Evolutionary conservation across 2,888 invertebrate genomes (phyloP).

Genomic region (Noctua comes): DNA sequence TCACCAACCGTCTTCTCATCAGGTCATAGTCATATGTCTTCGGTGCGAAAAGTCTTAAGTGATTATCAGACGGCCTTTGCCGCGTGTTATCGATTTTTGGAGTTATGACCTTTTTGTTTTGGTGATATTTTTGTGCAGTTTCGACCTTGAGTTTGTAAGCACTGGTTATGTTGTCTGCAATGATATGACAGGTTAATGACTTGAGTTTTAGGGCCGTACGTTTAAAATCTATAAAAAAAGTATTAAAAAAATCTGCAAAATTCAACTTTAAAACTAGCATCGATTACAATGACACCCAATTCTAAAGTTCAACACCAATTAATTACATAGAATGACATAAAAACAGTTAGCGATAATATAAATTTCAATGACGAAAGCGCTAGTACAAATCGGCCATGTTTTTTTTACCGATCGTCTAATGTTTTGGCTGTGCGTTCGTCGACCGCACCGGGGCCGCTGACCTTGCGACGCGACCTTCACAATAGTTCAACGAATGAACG

Average conservation of each 20-base stretch:
- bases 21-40: conserved; percentile 55
- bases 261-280: background rate
- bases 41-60: conserved; percentile 41
- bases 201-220: background rate
- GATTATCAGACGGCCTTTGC: background rate
- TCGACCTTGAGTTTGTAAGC: conserved; percentile 38
- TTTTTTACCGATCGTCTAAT: conserved; percentile 69
- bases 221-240: conserved; percentile 8
- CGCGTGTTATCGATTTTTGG: conserved; percentile 36
- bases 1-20: conserved; percentile 63
- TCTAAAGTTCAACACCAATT: conserved; percentile 37
- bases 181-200: conserved; percentile 25
- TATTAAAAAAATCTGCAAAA: background rate
- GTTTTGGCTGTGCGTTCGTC: conserved; percentile 77
- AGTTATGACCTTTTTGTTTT: conserved; percentile 3
- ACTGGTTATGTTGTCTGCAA: conserved; percentile 21
- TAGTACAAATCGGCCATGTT: conserved; percentile 53
- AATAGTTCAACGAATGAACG: conserved; percentile 76
- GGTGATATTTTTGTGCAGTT: conserved; percentile 9
- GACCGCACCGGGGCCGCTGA: conserved; percentile 78
- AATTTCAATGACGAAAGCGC: conserved; percentile 59
- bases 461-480: conserved; percentile 85
- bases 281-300: conserved; percentile 20
- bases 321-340: conserved; percentile 55
- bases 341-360: conserved; percentile 52